These are phyloP conservation scores for Drosophila suboccidentalis DNA, from an alignment of 2,888 invertebrate genomes.

Conservation along the genomic window DNA sequence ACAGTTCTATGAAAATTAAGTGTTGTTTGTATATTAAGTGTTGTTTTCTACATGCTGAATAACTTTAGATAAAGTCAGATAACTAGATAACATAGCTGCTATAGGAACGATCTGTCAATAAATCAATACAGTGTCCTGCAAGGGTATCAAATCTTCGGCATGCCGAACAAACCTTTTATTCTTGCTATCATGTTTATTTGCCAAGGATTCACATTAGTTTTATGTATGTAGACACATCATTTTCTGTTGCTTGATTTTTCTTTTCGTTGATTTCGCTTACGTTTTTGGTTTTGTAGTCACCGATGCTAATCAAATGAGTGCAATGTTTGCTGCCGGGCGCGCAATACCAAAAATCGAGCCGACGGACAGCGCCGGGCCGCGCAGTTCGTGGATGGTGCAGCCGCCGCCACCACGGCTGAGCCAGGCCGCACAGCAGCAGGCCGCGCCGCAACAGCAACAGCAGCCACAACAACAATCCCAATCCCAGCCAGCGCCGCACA, in stretches of 20 bases:
- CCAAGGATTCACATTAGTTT: background rate
- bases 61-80: too few relatives aligned
- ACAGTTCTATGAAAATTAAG: too few relatives aligned
- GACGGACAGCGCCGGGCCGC: conserved; percentile 80
- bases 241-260: conserved; percentile 38
- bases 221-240: background rate
- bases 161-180: background rate
- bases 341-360: conserved; percentile 86
- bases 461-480: conserved; percentile 68
- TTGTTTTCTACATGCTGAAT: too few relatives aligned
- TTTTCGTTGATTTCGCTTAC: conserved; percentile 36
- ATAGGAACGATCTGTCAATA: background rate
- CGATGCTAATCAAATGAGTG: conserved; percentile 85
- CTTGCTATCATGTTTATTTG: conserved; percentile 5
- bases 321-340: conserved; percentile 85
- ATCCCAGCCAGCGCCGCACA: conserved; percentile 74
- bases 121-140: background rate
- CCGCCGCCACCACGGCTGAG: conserved; percentile 84
- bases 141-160: background rate
- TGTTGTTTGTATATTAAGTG: too few relatives aligned
- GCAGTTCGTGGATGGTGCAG: conserved; percentile 84
- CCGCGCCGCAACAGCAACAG: conserved; percentile 55
- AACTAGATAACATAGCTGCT: too few relatives aligned
- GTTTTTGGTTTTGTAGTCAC: conserved; percentile 72
- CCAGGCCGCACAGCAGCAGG: conserved; percentile 63